These are phyloP conservation scores for Hippocampus kuda DNA, from an alignment of 2,797 vertebrate genomes.

Conservation along the genomic window DNA sequence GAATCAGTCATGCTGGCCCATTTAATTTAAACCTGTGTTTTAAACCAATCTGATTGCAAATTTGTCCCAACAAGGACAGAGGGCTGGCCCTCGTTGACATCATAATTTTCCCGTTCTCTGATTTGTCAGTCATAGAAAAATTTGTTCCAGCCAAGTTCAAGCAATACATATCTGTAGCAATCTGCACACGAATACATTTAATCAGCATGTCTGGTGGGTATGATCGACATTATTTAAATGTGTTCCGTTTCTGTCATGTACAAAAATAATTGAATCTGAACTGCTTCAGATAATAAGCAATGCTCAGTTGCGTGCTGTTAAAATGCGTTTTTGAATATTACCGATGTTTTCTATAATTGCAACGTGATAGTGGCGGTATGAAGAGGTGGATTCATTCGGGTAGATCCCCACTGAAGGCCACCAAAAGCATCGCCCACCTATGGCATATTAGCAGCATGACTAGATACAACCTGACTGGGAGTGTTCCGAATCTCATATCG, in stretches of 20 bases:
- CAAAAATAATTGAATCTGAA: background rate
- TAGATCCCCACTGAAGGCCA: background rate
- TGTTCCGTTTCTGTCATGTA: background rate
- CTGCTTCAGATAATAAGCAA: background rate
- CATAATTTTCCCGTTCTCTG: no score
- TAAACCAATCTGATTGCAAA: no score
- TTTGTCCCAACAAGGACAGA: no score
- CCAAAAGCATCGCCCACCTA: background rate
- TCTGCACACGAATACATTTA: no score
- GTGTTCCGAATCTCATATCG: slow-evolving; percentile 14
- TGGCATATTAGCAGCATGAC: background rate
- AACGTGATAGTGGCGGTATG: background rate
- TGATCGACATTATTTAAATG: background rate
- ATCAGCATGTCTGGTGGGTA: background rate
- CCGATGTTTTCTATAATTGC: background rate
- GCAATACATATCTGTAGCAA: no score
- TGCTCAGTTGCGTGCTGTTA: background rate
- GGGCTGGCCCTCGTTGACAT: no score
- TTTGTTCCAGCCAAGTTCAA: no score
- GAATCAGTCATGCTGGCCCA: no score
- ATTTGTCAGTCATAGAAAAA: no score
- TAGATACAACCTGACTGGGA: background rate
- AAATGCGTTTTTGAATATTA: background rate
- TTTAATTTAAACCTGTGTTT: no score
- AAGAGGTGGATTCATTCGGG: background rate